Base-by-base conservation (phyloP, 2,888 invertebrate species). In the Melieria crassipennis region DNA sequence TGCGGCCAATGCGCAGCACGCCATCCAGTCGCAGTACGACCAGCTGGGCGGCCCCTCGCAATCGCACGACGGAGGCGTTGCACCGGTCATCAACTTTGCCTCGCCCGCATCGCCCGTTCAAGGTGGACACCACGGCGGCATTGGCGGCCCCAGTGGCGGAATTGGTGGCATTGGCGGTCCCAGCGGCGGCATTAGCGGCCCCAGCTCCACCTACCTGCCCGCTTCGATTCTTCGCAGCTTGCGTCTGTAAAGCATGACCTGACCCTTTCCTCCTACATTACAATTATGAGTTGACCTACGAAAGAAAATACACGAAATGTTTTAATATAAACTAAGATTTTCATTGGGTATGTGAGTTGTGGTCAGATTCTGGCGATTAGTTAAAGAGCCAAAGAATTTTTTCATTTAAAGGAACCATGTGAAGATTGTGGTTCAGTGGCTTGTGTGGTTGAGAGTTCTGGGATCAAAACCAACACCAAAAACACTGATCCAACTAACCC, bases 201-300 rank as follows among this genome's bases (percentile, higher is more conserved):
- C 76, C 66, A 69, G 67, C 48, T 68, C 75, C 7, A n/a, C 81
- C 42, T 82, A 82, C 69, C 75, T 82, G 76, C 82, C 82, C 11
- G 78, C 82, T 50, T 81, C 81, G 48, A 77, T 83, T 69, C 76
- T 83, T 72, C 81, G 83, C 46, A 80, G 81, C 56, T 78, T 82
- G 68, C 81, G 81, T 62, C n/a, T 80, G 46, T 67, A 67, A 48
- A 30, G 30, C 30, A 30, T 30, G 30, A 30, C 30, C 30, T 30
- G 30, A 30, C 30, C 30, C 30, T 1, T 30, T 30, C 3, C 30
- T 30, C 30, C 3, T 30, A 30, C 30, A 30, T 30, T 30, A 30
- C 30, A 30, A 30, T 30, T 3, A 30, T 30, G 30, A 30, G 30
- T 30, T 30, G 30, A 30, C 30, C 30, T 30, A 30, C 30, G 30